These are phyloP conservation scores for Chanos chanos DNA, from an alignment of 2,797 vertebrate species.

Conservation along the genomic window DNA sequence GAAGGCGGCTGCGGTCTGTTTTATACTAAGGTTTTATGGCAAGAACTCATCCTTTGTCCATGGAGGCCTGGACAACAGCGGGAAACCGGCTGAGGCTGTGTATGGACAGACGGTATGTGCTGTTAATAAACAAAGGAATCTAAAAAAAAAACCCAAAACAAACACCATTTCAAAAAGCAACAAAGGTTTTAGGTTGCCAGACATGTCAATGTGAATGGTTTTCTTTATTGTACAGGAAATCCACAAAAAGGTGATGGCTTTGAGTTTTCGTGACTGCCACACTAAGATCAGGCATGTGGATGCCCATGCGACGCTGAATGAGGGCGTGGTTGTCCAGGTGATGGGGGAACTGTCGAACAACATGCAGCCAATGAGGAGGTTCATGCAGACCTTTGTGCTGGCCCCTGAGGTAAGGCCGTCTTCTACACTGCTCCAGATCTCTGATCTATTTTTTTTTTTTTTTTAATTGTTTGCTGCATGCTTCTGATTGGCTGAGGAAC, in stretches of 20 bases:
- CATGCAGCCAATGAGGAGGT: constrained; percentile 94
- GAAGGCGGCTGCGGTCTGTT: background rate
- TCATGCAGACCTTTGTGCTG: constrained; percentile 97
- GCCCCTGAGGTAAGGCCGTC: constrained; percentile 83
- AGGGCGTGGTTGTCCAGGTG: constrained; percentile 96
- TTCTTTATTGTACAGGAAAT: constrained; percentile 76
- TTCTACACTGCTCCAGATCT: no score
- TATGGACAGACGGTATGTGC: constrained; percentile 91
- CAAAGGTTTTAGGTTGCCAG: no score
- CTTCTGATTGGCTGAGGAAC: no score
- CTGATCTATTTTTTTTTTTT: no score
- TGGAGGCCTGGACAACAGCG: constrained; percentile 90
- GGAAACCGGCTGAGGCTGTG: constrained; percentile 91
- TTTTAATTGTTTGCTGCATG: no score
- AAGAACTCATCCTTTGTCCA: constrained; percentile 98
- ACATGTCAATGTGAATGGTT: no score
- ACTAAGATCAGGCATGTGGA: constrained; percentile 96
- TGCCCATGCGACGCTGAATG: constrained; percentile 91
- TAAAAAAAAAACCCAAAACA: no score
- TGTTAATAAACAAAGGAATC: no score
- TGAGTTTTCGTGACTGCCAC: constrained; percentile 95
- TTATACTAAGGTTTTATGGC: constrained; percentile 99
- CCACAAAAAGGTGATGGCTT: constrained; percentile 93
- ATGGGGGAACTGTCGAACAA: constrained; percentile 98
- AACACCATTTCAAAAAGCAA: no score